Evolutionary conservation across 2,797 vertebrate genomes (phyloP).

Genomic region (Ceryle rudis): DNA sequence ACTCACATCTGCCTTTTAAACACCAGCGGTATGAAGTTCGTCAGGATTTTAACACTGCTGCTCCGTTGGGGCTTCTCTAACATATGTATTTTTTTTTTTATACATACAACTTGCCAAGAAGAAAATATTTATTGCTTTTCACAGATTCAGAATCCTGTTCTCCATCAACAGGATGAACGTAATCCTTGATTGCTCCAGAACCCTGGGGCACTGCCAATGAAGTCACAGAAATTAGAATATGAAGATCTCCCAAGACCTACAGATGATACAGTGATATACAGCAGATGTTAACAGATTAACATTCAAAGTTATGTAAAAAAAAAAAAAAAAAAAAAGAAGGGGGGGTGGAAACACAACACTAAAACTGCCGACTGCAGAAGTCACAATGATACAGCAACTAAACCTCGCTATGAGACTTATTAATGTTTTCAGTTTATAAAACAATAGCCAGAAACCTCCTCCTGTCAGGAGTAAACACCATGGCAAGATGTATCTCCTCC

Average conservation of each 20-base stretch:
- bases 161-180: background rate
- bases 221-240: background rate
- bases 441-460: background rate
- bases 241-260: background rate
- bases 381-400: background rate
- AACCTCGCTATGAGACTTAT: background rate
- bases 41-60: background rate
- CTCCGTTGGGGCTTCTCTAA: background rate
- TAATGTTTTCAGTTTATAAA: background rate
- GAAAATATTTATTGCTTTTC: background rate
- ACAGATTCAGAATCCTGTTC: background rate
- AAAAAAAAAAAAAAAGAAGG: background rate
- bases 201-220: background rate
- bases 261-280: background rate
- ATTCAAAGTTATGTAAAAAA: background rate
- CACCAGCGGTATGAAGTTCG: fast-evolving
- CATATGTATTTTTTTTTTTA: fast-evolving
- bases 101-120: fast-evolving
- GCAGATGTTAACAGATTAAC: background rate
- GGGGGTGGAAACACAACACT: fast-evolving
- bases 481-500: background rate
- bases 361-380: background rate
- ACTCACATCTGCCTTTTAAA: background rate
- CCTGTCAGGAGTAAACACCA: background rate
- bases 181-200: background rate